Base-by-base conservation (phyloP, 2,797 vertebrate species). In the Gila robusta region DNA sequence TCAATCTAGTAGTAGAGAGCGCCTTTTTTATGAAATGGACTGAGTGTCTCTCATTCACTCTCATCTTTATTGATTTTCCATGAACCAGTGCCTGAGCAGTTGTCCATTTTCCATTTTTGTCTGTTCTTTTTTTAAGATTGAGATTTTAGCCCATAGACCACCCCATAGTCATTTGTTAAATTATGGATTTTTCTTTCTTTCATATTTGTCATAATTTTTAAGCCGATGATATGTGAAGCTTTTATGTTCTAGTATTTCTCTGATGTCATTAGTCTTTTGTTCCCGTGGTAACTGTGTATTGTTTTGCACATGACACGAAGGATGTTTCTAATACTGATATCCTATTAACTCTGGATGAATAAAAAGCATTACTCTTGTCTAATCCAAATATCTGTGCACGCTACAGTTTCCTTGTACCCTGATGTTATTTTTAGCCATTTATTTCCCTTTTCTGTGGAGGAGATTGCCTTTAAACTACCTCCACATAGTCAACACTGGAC, bases 41-140 rank as follows among this genome's bases (percentile, higher is more conserved):
- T 73, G 19, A 49, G 2, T 39, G 7, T 82, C 8, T 69, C 21
- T 78, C 9, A 21, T 37, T 77, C 44, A 52, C 62, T 78, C 21
- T 77, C 66, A 81, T 62, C 44, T 67, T 80, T 73, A 82, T 69
- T 81, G 80, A 88, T 81, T 83, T 82, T 84, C 81, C 37, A 71
- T 59, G 56, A 82, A 92, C 89, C 91, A 94, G 94, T 96, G 95
- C 95, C 95, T 96, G 93, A 91, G 89, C 91, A 89, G 87, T 56
- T 90, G 78, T 85, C 88, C 64, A 81, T 88, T 90, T 91, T 76
- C 66, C 35, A 88, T 47, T 39, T 89, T 62, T 12, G 54, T 81
- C 88, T 86, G 70, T 80, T 26, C 35, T 62, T 88, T 89, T 89
- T 77, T 56, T 89, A 92, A 89, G 85, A 59, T 82, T 77, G 69